Evolutionary conservation across 2,113 vertebrate species (phyloP).

Genomic region (Opisthocomus hoazin): DNA sequence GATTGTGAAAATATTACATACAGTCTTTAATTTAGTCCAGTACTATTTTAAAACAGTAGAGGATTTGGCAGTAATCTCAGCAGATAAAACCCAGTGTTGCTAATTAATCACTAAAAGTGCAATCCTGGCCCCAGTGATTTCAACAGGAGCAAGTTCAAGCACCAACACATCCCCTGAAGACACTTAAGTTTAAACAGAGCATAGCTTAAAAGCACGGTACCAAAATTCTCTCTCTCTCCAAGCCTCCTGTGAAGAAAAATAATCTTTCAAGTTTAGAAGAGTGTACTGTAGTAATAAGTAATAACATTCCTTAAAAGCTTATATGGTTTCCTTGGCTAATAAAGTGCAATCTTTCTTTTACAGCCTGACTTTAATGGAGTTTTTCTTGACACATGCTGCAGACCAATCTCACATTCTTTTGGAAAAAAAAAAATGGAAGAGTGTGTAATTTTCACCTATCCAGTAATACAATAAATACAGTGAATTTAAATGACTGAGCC

Average conservation of each 20-base stretch:
- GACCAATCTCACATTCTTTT: not conserved
- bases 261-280: not conserved
- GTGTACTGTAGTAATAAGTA: not conserved
- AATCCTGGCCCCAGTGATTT: not conserved
- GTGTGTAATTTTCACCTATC: not conserved
- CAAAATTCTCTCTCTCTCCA: not conserved
- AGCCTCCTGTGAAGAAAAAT: not conserved
- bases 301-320: not conserved
- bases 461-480: not conserved
- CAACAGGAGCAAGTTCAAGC: constrained; percentile 46
- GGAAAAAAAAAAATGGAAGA: not conserved
- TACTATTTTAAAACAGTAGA: not conserved
- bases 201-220: not conserved
- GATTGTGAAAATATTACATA: not conserved
- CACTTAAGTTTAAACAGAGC: constrained; percentile 38
- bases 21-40: not conserved
- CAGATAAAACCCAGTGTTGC: not conserved
- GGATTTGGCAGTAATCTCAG: not conserved
- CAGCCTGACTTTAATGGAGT: not conserved
- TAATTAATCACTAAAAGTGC: not conserved
- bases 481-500: not conserved
- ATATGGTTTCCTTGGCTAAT: not conserved
- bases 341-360: not conserved
- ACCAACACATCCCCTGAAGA: constrained; percentile 8
- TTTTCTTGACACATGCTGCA: not conserved